A percentile compares a stretch with the other conserved stretches of the same genome.
phyloP scores from a whole-genome alignment of 1,140 invertebrate genomes.

The Trypoxylus dichotomus region DNA sequence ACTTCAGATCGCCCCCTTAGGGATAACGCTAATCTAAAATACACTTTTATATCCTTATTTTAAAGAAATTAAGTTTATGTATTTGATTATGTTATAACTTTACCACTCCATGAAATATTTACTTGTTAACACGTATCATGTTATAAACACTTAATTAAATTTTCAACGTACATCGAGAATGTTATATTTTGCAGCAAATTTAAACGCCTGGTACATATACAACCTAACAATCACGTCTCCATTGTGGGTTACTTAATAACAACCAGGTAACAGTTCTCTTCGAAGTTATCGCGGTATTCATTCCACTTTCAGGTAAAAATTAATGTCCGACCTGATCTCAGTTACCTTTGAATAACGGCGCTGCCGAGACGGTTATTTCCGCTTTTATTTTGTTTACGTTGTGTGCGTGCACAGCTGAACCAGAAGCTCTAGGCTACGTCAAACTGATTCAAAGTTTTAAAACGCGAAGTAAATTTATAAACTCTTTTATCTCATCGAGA shows the following conservation, averaged over 20 bases:
- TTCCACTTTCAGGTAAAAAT: conserved; percentile 26
- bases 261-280: not conserved
- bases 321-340: conserved; percentile 25
- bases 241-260: not conserved
- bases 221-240: conserved; percentile 9
- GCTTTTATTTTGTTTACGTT: conserved; percentile 26
- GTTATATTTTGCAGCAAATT: not conserved
- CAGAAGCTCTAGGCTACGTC: not conserved
- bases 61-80: too few species aligned
- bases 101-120: too few species aligned
- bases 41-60: too few species aligned
- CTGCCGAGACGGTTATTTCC: conserved; percentile 17
- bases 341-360: conserved; percentile 27
- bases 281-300: not conserved
- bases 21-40: too few species aligned
- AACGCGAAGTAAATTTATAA: too few species aligned
- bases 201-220: not conserved
- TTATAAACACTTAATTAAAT: too few species aligned
- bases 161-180: too few species aligned
- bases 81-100: too few species aligned
- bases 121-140: too few species aligned
- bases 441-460: not conserved
- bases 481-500: not conserved
- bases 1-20: too few species aligned
- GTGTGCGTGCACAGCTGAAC: conserved; percentile 1